Percentiles rank a stretch among this genome's conserved stretches.
Evolutionary conservation across 2,113 vertebrate genomes (phyloP).

Genomic region (Anguilla rostrata): DNA sequence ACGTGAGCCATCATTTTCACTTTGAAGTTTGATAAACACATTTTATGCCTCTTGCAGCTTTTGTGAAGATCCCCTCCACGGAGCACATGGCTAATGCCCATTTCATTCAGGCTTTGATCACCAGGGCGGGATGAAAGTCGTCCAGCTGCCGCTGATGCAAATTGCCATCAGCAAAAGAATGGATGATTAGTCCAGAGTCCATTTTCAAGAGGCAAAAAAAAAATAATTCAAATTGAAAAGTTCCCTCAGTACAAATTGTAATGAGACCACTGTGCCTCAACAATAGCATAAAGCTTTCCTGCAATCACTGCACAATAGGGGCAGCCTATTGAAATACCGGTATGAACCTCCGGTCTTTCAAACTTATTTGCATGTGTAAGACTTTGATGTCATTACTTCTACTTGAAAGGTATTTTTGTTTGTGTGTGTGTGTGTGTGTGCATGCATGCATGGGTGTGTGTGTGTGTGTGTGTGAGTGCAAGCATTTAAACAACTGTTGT

Average conservation of each 20-base stretch:
- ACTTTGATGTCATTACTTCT: not conserved
- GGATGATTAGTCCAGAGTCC: not conserved
- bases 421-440: too few species aligned
- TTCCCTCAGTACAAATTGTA: not conserved
- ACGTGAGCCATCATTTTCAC: not conserved
- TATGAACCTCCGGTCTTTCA: not conserved
- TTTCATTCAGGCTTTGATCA: not conserved
- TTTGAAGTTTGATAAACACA: slow-evolving; percentile 18
- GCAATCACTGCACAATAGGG: not conserved
- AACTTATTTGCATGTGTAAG: not conserved
- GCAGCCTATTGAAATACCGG: not conserved
- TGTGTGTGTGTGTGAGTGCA: too few species aligned
- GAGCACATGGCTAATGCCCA: not conserved
- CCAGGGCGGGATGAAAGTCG: not conserved
- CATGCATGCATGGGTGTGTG: too few species aligned
- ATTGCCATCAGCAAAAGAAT: not conserved
- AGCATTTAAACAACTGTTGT: too few species aligned
- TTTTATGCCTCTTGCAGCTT: slow-evolving; percentile 4
- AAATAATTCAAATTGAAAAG: not conserved
- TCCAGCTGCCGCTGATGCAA: slow-evolving; percentile 6
- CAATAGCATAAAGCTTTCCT: not conserved
- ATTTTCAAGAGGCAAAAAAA: not conserved
- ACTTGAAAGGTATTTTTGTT: not conserved
- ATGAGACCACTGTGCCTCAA: not conserved
- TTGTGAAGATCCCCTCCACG: not conserved